These are phyloP conservation scores for Mixornis gularis DNA, from an alignment of 2,113 vertebrate genomes.

Conservation along the genomic window DNA sequence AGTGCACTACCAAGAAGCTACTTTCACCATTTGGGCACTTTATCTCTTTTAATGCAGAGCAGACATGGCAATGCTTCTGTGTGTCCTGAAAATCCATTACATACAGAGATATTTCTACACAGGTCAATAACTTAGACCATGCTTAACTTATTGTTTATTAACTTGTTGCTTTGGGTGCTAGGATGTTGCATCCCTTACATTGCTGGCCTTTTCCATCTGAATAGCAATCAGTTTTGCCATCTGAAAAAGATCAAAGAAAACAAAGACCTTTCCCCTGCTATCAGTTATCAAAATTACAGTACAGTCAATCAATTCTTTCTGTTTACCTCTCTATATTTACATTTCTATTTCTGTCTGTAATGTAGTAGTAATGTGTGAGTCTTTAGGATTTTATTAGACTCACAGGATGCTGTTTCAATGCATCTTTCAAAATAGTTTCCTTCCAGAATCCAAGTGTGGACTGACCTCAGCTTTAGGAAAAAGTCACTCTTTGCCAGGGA, in stretches of 20 bases:
- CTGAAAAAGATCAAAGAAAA: neutral
- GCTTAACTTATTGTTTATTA: neutral
- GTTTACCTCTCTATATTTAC: neutral
- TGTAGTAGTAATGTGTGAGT: neutral
- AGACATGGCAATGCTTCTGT: neutral
- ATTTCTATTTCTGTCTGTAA: neutral
- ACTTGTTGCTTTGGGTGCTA: neutral
- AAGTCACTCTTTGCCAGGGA: neutral
- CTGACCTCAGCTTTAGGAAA: conserved; percentile 6
- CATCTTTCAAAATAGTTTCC: conserved; percentile 11
- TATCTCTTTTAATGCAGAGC: neutral
- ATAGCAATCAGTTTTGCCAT: neutral
- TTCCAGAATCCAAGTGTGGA: neutral
- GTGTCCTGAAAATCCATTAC: neutral
- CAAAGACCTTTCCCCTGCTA: neutral
- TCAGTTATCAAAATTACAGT: neutral
- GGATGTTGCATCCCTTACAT: neutral
- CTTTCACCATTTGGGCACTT: neutral
- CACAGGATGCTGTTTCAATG: neutral
- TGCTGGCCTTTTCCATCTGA: neutral
- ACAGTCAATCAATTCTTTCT: neutral
- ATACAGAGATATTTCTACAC: neutral
- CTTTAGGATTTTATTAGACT: neutral
- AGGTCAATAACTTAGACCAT: accelerated
- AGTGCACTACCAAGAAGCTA: neutral